phyloP scores from a whole-genome alignment of 2,797 vertebrate species.

The Ceryle rudis region DNA sequence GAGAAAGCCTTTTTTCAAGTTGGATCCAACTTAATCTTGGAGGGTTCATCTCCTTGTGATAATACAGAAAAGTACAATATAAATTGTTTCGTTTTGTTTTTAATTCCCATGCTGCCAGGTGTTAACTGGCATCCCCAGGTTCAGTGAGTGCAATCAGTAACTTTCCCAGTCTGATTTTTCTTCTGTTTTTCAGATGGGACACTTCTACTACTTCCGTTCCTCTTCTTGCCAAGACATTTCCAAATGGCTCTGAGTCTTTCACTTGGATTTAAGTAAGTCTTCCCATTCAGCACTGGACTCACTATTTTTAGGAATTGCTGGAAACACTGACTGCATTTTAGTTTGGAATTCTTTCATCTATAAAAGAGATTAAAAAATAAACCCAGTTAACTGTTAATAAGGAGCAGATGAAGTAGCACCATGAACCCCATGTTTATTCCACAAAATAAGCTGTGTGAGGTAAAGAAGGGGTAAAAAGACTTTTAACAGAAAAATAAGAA shows the following conservation, averaged over 20 bases:
- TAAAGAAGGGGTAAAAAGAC: not conserved
- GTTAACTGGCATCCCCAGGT: not conserved
- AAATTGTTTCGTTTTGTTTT: not conserved
- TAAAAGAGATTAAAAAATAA: conserved; percentile 40
- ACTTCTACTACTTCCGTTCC: not conserved
- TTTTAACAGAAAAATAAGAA: not conserved
- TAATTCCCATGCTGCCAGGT: not conserved
- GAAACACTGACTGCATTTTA: conserved; percentile 91
- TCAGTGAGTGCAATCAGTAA: not conserved
- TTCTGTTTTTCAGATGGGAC: not conserved
- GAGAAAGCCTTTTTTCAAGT: not conserved
- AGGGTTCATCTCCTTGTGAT: not conserved
- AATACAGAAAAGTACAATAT: not conserved
- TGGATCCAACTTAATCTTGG: not conserved
- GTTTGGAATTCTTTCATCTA: conserved; percentile 89
- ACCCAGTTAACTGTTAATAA: not conserved
- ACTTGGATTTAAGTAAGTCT: conserved; percentile 84
- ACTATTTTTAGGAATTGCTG: conserved; percentile 83
- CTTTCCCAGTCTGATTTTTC: not conserved
- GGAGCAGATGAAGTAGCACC: not conserved
- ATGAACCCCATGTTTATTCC: not conserved
- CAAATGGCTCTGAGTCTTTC: conserved; percentile 14
- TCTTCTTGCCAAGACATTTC: not conserved
- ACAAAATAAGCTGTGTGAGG: not conserved
- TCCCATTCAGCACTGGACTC: conserved; percentile 81